phyloP scores from a whole-genome alignment of 2,797 vertebrate genomes.

The Pantherophis vulpinus region DNA sequence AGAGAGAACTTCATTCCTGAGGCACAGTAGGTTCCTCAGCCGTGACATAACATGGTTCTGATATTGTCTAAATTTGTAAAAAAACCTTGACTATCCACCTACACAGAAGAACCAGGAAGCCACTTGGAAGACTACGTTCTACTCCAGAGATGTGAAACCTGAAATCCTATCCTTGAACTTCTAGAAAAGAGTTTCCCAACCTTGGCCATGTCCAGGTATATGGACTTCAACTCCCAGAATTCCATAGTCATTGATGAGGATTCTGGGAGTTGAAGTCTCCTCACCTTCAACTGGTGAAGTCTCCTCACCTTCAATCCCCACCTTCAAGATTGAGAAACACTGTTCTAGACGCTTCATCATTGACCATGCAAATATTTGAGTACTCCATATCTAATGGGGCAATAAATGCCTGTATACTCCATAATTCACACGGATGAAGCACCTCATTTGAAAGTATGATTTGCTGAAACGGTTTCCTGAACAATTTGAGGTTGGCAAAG shows the following conservation, averaged over 20 bases:
- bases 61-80: neutral
- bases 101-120: neutral
- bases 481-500: neutral
- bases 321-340: no score
- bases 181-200: neutral
- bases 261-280: no score
- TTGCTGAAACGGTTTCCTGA: neutral
- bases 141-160: neutral
- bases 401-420: neutral
- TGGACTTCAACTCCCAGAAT: no score
- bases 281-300: no score
- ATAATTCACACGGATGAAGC: neutral
- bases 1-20: neutral
- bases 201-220: no score
- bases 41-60: neutral
- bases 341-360: neutral
- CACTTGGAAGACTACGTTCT: neutral
- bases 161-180: neutral
- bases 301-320: no score
- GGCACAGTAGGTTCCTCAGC: neutral
- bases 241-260: no score
- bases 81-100: neutral
- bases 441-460: neutral
- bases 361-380: neutral
- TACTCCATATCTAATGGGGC: neutral